Conservation (phyloP, 2,113 vertebrate species). For the Gallinago undulata region DNA sequence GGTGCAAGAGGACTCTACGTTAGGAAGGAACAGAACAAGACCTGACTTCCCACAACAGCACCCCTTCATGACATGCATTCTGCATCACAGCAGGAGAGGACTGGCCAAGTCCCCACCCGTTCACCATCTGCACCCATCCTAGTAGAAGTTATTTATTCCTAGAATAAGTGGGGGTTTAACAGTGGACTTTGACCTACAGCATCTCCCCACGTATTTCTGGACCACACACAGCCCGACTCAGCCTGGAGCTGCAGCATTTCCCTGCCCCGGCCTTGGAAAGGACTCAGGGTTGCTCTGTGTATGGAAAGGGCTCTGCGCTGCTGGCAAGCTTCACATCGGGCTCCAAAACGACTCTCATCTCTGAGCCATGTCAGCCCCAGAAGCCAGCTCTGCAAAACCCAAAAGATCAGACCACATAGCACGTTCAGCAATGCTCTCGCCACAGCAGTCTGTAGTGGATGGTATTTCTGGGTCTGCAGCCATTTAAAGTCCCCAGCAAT, state of each 20-base stretch:
- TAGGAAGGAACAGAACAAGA: background rate
- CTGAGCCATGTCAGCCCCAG: background rate
- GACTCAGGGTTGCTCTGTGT: background rate
- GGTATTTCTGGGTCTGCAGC: background rate
- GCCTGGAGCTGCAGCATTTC: background rate
- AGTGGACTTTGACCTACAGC: background rate
- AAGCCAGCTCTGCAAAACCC: background rate
- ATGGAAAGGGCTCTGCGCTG: background rate
- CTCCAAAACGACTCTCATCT: background rate
- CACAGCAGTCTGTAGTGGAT: background rate
- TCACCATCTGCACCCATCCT: background rate
- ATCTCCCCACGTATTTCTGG: background rate
- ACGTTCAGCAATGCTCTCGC: background rate
- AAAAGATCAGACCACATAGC: background rate
- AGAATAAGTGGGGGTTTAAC: background rate
- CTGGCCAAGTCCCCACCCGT: background rate
- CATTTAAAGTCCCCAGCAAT: background rate
- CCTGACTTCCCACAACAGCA: background rate
- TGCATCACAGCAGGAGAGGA: accelerated
- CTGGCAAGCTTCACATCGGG: background rate
- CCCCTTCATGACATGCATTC: accelerated
- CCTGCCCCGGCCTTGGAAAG: background rate
- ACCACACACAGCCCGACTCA: background rate
- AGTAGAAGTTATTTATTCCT: background rate
- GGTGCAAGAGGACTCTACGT: accelerated